Evolutionary conservation across 2,113 vertebrate genomes (phyloP).

Genomic region (Melanerpes formicivorus): DNA sequence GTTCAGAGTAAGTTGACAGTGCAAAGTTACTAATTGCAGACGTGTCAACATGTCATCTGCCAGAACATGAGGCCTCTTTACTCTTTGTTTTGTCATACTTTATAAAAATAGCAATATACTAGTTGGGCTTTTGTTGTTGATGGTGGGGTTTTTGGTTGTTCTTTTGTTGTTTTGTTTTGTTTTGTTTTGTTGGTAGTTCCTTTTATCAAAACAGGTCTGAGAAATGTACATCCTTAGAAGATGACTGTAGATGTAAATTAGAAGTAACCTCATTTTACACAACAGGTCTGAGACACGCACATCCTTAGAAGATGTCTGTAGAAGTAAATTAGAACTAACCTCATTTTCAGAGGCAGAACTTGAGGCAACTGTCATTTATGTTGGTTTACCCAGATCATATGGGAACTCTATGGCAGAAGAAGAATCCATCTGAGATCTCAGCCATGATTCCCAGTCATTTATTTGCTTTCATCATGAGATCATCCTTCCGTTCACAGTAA

Average conservation of each 20-base stretch:
- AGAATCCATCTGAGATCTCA: not conserved
- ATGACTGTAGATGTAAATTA: too few species aligned
- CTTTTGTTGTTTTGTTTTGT: not conserved
- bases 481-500: slow-evolving; percentile 38
- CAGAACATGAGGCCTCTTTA: not conserved
- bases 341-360: not conserved
- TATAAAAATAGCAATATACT: not conserved
- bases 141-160: not conserved
- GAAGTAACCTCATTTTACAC: too few species aligned
- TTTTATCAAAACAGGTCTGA: not conserved
- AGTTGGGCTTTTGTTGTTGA: not conserved
- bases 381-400: not conserved
- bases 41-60: not conserved
- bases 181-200: not conserved
- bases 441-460: not conserved
- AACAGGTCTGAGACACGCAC: not conserved
- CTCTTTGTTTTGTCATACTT: not conserved
- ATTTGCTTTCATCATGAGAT: slow-evolving; percentile 51
- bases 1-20: slow-evolving; percentile 10
- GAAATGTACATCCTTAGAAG: too few species aligned
- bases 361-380: not conserved
- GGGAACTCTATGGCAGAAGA: not conserved
- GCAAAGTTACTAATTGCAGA: slow-evolving; percentile 39
- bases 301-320: not conserved
- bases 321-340: not conserved